Base-by-base conservation (phyloP, 2,888 invertebrate species). In the Campopleginae sp. region DNA sequence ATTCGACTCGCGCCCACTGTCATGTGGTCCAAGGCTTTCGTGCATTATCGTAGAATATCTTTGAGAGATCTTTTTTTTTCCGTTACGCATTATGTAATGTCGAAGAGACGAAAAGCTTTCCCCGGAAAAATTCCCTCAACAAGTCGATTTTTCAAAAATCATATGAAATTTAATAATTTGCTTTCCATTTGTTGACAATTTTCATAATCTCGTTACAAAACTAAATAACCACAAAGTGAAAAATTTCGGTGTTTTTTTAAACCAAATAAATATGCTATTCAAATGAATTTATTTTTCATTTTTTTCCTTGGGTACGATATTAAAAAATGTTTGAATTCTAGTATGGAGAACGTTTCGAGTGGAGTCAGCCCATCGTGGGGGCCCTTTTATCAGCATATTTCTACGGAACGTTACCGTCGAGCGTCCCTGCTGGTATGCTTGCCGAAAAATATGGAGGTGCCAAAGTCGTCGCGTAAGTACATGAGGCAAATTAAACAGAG, bases 391-490 rank as follows among this genome's bases (percentile, higher is more conserved):
- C 93, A 6, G 89, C 89, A 10, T 94, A 94, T 77, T 93, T 93
- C 82, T 90, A 90, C 76, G 94, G 94, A 23, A 91, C 91, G 5
- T 76, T 94, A 7, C 92, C 93, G 17, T 91, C 91, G 4, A 93
- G 93, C 80, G 83, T 93, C 54, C 93, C 93, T 2, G 90, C 91
- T 8, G 93, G 93, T 19, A 86, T 92, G 51, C 80, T 93, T 31
- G 93, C 94, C 17, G 94, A 94, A 70, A 92, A 91, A 87, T 93
- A 92, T 46, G 94, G 94, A 8, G 94, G 94, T 33, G 88, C 93
- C 3, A 91, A 87, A 90, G 92, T 94, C 23, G 93, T 93, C 10
- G 93, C 93, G 93, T 93, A 86, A 91, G 92, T 91, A 83, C 12
- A 48, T 14, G 10, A n/a, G 23, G 23, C 4, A 14, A 70, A 33